A percentile compares a stretch with the other conserved stretches of the same genome.
Conservation (phyloP, 2,888 invertebrate genomes). For the Synergus laeviventris region DNA sequence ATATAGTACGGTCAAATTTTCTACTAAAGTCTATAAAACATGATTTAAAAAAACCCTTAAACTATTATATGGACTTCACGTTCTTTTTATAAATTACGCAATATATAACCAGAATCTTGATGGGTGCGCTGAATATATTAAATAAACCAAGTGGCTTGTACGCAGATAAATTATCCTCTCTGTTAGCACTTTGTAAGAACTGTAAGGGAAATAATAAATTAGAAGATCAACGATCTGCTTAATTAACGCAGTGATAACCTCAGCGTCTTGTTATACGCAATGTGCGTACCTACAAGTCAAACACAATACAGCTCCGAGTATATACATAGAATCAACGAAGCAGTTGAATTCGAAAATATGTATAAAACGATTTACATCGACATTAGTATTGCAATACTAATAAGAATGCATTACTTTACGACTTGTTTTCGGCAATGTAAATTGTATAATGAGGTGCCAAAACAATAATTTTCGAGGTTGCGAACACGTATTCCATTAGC, state of each 20-base stretch:
- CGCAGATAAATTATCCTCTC: constrained; percentile 32
- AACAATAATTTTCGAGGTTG: too few species aligned
- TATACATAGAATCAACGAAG: background rate
- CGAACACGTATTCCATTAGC: too few species aligned
- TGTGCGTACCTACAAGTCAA: constrained; percentile 14
- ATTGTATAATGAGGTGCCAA: too few species aligned
- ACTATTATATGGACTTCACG: constrained; percentile 14
- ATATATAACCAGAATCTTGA: constrained; percentile 24
- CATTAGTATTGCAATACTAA: too few species aligned
- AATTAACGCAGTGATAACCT: constrained; percentile 39
- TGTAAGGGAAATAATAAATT: constrained; percentile 40
- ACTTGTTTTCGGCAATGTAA: too few species aligned
- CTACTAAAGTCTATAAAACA: constrained; percentile 1
- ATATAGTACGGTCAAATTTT: too few species aligned
- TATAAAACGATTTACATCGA: too few species aligned
- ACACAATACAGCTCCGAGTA: background rate
- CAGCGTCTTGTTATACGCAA: constrained; percentile 40
- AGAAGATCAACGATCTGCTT: constrained; percentile 40
- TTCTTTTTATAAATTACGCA: background rate
- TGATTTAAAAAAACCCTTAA: background rate
- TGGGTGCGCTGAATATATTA: constrained; percentile 23
- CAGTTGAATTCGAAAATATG: background rate
- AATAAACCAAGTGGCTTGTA: constrained; percentile 33
- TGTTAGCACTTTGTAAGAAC: constrained; percentile 37
- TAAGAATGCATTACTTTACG: too few species aligned